These are phyloP conservation scores for Mustelus asterias DNA, from an alignment of 2,113 vertebrate species.

Conservation along the genomic window DNA sequence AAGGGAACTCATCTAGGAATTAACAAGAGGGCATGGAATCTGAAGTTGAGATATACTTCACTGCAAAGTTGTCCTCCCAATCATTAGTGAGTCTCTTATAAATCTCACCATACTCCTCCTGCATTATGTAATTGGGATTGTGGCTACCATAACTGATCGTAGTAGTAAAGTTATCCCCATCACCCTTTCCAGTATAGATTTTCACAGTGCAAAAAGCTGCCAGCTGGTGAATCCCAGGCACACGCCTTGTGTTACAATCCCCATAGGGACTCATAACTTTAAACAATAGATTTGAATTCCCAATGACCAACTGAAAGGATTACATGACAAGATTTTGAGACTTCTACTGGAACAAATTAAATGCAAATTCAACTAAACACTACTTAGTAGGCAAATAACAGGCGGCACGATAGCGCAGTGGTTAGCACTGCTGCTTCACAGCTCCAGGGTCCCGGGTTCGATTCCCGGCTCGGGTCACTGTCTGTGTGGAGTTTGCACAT, in stretches of 20 bases:
- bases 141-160: constrained; percentile 78
- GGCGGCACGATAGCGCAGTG: too few relatives aligned
- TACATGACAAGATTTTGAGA: too few relatives aligned
- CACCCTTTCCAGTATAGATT: constrained; percentile 63
- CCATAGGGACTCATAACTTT: too few relatives aligned
- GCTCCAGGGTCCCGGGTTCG: too few relatives aligned
- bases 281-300: too few relatives aligned
- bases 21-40: constrained; percentile 86
- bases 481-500: too few relatives aligned
- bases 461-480: too few relatives aligned
- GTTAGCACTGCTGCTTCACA: too few relatives aligned
- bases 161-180: fast-evolving
- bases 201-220: constrained; percentile 83
- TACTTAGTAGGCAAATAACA: too few relatives aligned
- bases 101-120: constrained; percentile 83
- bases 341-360: too few relatives aligned
- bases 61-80: constrained; percentile 90
- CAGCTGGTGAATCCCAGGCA: constrained; percentile 85
- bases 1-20: constrained; percentile 81
- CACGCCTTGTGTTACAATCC: constrained; percentile 68
- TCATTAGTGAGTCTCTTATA: constrained; percentile 94
- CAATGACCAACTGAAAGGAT: too few relatives aligned
- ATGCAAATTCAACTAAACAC: too few relatives aligned
- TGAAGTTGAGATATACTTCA: constrained; percentile 93
- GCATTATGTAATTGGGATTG: constrained; percentile 89